Base-by-base conservation (phyloP, 2,113 vertebrate genomes). In the Cebus imitator region DNA sequence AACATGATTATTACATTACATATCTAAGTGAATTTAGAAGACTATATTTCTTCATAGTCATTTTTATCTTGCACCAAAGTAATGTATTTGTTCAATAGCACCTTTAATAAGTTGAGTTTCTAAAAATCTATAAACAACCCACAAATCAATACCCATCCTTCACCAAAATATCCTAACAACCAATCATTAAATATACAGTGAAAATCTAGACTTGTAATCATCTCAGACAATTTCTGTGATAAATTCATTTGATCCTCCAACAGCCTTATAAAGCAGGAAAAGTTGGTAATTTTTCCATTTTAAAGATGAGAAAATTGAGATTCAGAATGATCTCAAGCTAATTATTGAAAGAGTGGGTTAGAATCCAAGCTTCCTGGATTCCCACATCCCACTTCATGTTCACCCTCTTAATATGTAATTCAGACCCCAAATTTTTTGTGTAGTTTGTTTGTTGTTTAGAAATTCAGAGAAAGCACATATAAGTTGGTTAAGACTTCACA, bases 191-290 rank as follows among this genome's bases (percentile, higher is more conserved):
- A 66, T 45, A 68, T 9, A 20, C n/a, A n/a, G 7, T 72, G 43
- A 78, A 83, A 40, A 72, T 23, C 43, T 48, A 35, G 18, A 35
- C 45, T 79, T 78, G 2, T 21, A 32, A 55, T 52, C n/a, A 91
- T 57, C 30, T 11, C 79, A 8, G 48, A 90, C 30, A n/a, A 50
- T 66, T 64, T 96, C 87, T 64, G 52, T 80, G 16, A n/a, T n/a
- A 89, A 86, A 68, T 87, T 92, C 23, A 76, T 93, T 95, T 81
- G 18, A 70, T 81, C 16, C 5, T 83, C n/a, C 18, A 76, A 92
- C 82, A 89, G 72, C n/a, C 32, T 95, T 57, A 82, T 64, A 40
- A 91, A 90, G 27, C 90, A 8, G 48, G 30, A 95, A 50, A 90
- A 64, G 5, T 64, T 90, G 32, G 43, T 68, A 52, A 70, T 88